phyloP scores from a whole-genome alignment of 2,113 vertebrate genomes.

The Gopherus flavomarginatus region DNA sequence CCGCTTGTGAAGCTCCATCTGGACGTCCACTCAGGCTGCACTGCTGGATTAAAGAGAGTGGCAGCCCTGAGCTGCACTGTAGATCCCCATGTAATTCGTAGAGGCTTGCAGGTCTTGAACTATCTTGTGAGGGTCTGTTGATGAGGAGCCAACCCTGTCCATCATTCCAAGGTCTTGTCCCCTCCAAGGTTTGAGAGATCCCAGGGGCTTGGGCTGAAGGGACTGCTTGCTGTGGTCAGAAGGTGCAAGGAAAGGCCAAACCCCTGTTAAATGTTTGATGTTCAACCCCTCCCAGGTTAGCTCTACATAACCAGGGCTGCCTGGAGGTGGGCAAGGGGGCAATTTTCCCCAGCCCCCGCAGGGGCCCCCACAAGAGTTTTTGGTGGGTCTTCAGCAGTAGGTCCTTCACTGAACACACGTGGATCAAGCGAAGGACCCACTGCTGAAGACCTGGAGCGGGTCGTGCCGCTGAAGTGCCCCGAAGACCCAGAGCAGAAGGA shows the following conservation, averaged over 20 bases:
- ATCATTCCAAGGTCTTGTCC: neutral
- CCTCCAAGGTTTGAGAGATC: neutral
- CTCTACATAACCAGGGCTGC: too few species aligned
- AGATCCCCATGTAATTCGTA: neutral
- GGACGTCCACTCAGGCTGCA: neutral
- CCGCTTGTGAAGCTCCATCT: neutral
- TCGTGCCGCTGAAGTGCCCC: too few species aligned
- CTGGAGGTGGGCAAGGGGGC: too few species aligned
- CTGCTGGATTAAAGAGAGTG: neutral
- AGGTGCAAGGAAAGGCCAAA: neutral
- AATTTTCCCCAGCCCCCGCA: too few species aligned
- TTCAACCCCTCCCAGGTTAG: neutral
- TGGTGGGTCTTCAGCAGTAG: too few species aligned
- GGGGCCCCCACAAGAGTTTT: too few species aligned
- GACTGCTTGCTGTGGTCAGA: neutral
- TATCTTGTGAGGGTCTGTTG: neutral
- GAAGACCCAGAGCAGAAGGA: too few species aligned
- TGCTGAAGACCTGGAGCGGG: too few species aligned
- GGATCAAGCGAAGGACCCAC: too few species aligned
- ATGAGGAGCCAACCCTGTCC: neutral
- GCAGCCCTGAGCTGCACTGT: neutral
- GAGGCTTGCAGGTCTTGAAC: neutral
- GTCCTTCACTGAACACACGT: too few species aligned
- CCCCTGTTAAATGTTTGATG: neutral
- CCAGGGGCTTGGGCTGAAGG: neutral